Percentiles rank a stretch among this genome's conserved stretches.
These are phyloP conservation scores for Notoglanidium macrostoma DNA, from an alignment of 2,797 vertebrate genomes.

Conservation along the genomic window DNA sequence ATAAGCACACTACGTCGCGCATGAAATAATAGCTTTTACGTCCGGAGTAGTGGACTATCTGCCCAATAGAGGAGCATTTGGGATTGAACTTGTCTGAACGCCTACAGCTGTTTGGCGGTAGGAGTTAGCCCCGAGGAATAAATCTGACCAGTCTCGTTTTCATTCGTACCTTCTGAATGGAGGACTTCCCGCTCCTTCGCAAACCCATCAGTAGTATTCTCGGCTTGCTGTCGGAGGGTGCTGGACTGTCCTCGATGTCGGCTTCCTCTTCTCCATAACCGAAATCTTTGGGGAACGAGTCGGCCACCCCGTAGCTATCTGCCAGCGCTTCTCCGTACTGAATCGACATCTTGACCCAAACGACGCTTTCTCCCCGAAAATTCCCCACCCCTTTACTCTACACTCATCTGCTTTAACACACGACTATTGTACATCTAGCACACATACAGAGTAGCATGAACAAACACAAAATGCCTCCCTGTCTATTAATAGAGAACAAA, in stretches of 20 bases:
- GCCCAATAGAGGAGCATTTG: not conserved
- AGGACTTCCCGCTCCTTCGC: slow-evolving; percentile 95
- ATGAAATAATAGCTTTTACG: not conserved
- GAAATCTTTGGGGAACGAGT: slow-evolving; percentile 96
- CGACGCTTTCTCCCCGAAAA: slow-evolving; percentile 60
- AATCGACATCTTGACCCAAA: slow-evolving; percentile 86
- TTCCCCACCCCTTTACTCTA: slow-evolving; percentile 57
- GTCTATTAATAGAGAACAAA: slow-evolving; percentile 61
- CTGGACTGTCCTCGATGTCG: slow-evolving; percentile 85
- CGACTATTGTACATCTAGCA: slow-evolving; percentile 22
- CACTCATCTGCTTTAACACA: slow-evolving; percentile 49
- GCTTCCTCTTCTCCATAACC: slow-evolving; percentile 95
- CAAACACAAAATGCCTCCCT: slow-evolving; percentile 41
- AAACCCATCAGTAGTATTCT: slow-evolving; percentile 95
- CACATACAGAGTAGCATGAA: slow-evolving; percentile 19
- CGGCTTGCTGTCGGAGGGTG: slow-evolving; percentile 88
- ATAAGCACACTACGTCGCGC: not conserved
- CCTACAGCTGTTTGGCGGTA: slow-evolving; percentile 42
- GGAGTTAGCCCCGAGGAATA: slow-evolving; percentile 28
- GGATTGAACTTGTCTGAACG: not conserved
- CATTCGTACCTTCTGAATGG: slow-evolving; percentile 92
- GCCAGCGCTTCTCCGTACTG: slow-evolving; percentile 89
- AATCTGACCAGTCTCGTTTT: slow-evolving; percentile 6
- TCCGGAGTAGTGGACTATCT: not conserved
- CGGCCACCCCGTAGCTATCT: slow-evolving; percentile 88